These are phyloP conservation scores for Calameuta idolon DNA, from an alignment of 2,888 invertebrate genomes.

Conservation along the genomic window DNA sequence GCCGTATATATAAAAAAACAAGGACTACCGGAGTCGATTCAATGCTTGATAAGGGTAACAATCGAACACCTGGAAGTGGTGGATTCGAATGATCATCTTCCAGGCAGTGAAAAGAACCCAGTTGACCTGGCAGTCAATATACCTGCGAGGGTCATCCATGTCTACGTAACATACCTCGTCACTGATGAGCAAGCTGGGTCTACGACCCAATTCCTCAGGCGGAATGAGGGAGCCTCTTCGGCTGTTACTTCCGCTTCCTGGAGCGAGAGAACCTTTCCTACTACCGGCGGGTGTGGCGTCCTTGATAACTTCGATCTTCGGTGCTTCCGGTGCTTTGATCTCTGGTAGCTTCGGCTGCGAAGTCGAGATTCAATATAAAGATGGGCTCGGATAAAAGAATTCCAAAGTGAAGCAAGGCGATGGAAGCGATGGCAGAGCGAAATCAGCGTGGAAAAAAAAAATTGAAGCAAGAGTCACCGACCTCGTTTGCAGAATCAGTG, in stretches of 20 bases:
- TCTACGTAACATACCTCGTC: constrained; percentile 83
- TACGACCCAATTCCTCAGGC: constrained; percentile 86
- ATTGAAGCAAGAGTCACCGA: not conserved
- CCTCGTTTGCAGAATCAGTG: not conserved
- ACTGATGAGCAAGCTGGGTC: constrained; percentile 91
- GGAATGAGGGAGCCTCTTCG: constrained; percentile 90
- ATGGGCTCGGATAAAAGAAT: not conserved
- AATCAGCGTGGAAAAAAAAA: not conserved
- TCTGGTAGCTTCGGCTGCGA: constrained; percentile 68
- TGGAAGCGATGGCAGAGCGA: not conserved
- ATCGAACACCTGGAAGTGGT: not conserved
- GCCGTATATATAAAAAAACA: not conserved
- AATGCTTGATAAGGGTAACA: not conserved
- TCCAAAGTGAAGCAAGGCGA: not conserved
- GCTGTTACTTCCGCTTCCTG: constrained; percentile 74
- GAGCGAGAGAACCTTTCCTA: constrained; percentile 82
- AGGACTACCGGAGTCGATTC: not conserved
- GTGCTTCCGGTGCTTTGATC: constrained; percentile 77
- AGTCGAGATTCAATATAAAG: constrained; percentile 12
- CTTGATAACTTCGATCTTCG: constrained; percentile 88
- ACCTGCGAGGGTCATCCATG: constrained; percentile 1
- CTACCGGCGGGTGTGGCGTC: constrained; percentile 80
- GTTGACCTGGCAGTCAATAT: constrained; percentile 4
- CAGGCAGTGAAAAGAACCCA: not conserved
- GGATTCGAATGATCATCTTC: not conserved